Evolutionary conservation across 2,113 vertebrate genomes (phyloP).

Genomic region (Varanus salvator): DNA sequence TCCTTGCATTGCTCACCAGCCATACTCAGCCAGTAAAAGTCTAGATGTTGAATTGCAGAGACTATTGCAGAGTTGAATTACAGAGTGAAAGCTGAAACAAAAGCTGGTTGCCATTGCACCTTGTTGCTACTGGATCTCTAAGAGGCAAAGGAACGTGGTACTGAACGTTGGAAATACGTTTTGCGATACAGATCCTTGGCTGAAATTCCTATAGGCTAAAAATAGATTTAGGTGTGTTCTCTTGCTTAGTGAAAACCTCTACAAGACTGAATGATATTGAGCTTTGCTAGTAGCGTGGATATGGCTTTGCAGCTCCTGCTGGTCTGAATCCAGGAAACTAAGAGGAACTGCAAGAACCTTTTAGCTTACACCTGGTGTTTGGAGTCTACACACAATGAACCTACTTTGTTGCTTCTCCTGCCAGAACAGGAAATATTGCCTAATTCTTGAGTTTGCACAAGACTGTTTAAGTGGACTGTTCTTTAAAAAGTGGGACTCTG

Average conservation of each 20-base stretch:
- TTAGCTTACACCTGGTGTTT: neutral
- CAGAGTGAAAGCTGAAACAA: neutral
- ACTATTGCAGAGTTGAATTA: too few species aligned
- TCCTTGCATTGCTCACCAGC: too few species aligned
- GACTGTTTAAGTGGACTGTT: too few species aligned
- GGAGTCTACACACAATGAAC: neutral
- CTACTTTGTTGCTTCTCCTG: neutral
- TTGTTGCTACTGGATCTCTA: neutral
- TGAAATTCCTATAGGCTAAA: neutral
- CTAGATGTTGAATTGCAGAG: too few species aligned
- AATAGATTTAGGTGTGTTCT: neutral
- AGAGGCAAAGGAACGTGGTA: neutral
- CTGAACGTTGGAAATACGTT: too few species aligned
- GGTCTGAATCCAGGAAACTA: neutral
- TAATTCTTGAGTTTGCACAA: neutral
- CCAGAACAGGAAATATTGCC: neutral
- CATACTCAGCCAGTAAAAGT: too few species aligned
- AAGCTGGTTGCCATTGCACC: too few species aligned
- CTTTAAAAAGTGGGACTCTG: too few species aligned
- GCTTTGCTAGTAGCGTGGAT: neutral
- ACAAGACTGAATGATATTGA: neutral
- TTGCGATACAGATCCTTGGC: neutral
- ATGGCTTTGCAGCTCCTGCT: neutral
- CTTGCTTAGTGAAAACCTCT: neutral
- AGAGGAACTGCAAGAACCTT: neutral